Conservation (phyloP, 2,888 invertebrate species). For the Heliconius ethilla region DNA sequence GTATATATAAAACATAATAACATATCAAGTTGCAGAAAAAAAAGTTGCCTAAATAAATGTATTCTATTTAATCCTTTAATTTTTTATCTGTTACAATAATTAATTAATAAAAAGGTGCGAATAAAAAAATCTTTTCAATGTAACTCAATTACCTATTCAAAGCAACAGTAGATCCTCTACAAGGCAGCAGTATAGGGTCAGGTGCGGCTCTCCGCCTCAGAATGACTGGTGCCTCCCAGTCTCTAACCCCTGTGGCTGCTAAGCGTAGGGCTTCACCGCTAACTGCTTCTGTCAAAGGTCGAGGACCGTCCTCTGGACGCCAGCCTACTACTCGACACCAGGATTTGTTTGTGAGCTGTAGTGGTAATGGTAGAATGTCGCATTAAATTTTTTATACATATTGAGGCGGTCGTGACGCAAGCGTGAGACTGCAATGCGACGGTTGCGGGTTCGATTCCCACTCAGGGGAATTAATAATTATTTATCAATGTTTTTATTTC, state of each 20-base stretch:
- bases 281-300: slow-evolving; percentile 68
- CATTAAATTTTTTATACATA: not conserved
- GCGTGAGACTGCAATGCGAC: too few species aligned
- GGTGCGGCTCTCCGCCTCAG: slow-evolving; percentile 91
- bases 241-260: slow-evolving; percentile 83
- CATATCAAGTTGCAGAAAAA: too few species aligned
- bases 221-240: slow-evolving; percentile 89
- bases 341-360: slow-evolving; percentile 92
- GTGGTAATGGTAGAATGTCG: not conserved
- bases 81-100: too few species aligned
- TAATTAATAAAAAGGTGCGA: too few species aligned
- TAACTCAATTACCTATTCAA: slow-evolving; percentile 59
- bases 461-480: too few species aligned
- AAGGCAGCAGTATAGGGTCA: slow-evolving; percentile 80
- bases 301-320: slow-evolving; percentile 69
- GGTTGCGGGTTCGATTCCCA: too few species aligned
- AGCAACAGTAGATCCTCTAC: slow-evolving; percentile 71
- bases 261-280: slow-evolving; percentile 78
- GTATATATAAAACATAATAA: too few species aligned
- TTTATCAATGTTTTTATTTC: too few species aligned
- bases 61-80: too few species aligned
- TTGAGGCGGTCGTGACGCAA: too few species aligned
- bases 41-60: too few species aligned
- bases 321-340: slow-evolving; percentile 91
- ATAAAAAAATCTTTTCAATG: too few species aligned